Conservation (phyloP, 2,113 vertebrate species). For the Australoheros scitulus region DNA sequence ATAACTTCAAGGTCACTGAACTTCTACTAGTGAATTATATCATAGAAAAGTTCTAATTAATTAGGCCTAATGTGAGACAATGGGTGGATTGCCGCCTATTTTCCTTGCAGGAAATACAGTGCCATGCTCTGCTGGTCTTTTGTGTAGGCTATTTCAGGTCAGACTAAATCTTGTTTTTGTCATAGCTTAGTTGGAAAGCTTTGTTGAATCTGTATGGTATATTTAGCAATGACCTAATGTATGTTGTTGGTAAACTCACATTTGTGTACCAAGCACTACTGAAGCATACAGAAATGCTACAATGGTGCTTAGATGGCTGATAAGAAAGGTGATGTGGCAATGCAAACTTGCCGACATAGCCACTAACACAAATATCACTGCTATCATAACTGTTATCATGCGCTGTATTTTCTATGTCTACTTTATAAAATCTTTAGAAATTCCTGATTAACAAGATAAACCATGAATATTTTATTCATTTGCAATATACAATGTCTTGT, state of each 20-base stretch:
- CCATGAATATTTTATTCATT: neutral
- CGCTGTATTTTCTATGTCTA: neutral
- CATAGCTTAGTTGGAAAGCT: constrained; percentile 15
- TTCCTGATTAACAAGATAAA: neutral
- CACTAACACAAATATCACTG: neutral
- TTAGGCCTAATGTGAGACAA: constrained; percentile 69
- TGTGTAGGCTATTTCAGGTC: constrained; percentile 27
- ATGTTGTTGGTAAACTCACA: neutral
- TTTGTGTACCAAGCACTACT: neutral
- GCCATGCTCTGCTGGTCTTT: constrained; percentile 17
- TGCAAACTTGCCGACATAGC: neutral
- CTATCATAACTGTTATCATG: neutral
- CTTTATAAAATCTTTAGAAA: neutral
- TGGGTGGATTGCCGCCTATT: constrained; percentile 22
- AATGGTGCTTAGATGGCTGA: neutral
- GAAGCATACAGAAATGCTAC: neutral
- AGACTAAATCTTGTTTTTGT: constrained; percentile 7
- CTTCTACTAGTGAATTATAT: constrained; percentile 48
- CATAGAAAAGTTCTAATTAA: constrained; percentile 65
- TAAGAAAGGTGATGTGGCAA: neutral
- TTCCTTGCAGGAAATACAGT: constrained; percentile 14
- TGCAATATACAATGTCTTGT: neutral
- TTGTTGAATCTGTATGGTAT: neutral
- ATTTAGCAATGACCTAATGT: neutral
- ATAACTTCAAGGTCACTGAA: constrained; percentile 70